These are phyloP conservation scores for Baccha elongata DNA, from an alignment of 2,888 invertebrate species.

Conservation along the genomic window DNA sequence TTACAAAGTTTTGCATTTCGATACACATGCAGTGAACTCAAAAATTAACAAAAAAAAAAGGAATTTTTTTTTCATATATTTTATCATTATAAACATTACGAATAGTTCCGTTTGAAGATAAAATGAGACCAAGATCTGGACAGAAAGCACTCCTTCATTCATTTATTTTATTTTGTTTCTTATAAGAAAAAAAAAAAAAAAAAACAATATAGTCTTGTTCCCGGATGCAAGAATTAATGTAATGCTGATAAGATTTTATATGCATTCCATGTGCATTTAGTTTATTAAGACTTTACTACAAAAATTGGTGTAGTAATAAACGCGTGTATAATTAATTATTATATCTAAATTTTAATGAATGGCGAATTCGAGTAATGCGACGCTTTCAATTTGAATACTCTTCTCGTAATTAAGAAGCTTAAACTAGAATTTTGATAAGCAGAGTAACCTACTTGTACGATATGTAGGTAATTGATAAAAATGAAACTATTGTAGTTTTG, in stretches of 20 bases:
- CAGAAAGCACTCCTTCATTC: slow-evolving; percentile 19
- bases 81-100: slow-evolving; percentile 40
- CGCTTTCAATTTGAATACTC: not conserved
- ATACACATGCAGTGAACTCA: slow-evolving; percentile 24
- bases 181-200: slow-evolving; percentile 14
- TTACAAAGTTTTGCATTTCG: slow-evolving; percentile 3
- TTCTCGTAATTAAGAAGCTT: slow-evolving; percentile 9
- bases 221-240: slow-evolving; percentile 70
- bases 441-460: not conserved
- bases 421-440: not conserved
- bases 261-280: slow-evolving; percentile 57
- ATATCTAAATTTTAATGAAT: slow-evolving; percentile 6
- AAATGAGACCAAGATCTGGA: slow-evolving; percentile 37
- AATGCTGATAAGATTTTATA: slow-evolving; percentile 61
- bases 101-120: slow-evolving; percentile 72
- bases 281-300: slow-evolving; percentile 28
- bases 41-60: not conserved
- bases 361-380: not conserved
- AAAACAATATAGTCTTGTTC: slow-evolving; percentile 37
- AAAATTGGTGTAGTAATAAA: slow-evolving; percentile 13
- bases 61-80: slow-evolving; percentile 13
- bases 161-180: slow-evolving; percentile 26
- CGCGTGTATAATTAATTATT: slow-evolving; percentile 13
- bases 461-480: too few relatives aligned
- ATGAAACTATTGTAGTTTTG: too few relatives aligned